A percentile compares a stretch with the other conserved stretches of the same genome.
Conservation (phyloP, 2,888 invertebrate species). For the Boloria selene region DNA sequence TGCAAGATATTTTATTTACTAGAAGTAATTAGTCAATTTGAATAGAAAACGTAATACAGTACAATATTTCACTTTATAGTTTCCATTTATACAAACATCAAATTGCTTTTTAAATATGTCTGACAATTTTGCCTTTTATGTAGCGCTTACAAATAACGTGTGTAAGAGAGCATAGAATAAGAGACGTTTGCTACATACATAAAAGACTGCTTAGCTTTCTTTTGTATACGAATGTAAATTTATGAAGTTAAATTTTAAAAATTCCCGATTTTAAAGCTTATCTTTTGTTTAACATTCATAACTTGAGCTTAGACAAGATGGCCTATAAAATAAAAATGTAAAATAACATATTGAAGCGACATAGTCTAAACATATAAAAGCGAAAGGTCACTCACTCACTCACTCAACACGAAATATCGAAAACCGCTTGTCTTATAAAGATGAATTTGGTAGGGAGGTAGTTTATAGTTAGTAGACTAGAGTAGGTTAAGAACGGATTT, state of each 20-base stretch:
- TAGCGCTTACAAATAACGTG: constrained; percentile 6
- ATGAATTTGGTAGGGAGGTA: too few species aligned
- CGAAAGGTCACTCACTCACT: too few species aligned
- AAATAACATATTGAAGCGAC: too few species aligned
- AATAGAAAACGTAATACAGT: neutral
- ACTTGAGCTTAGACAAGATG: too few species aligned
- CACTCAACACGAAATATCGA: too few species aligned
- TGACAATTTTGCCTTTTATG: neutral
- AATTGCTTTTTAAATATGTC: constrained; percentile 5
- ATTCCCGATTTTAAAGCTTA: too few species aligned
- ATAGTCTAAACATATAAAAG: too few species aligned
- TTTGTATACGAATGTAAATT: constrained; percentile 4
- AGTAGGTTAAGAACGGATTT: too few species aligned
- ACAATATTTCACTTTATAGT: neutral
- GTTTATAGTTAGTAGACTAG: too few species aligned
- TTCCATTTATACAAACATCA: constrained; percentile 2
- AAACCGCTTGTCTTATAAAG: too few species aligned
- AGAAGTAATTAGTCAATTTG: neutral
- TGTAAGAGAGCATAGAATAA: constrained; percentile 2
- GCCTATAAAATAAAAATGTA: too few species aligned
- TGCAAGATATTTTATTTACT: neutral
- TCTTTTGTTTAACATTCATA: too few species aligned
- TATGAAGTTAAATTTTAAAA: neutral
- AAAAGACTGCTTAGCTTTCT: constrained; percentile 10
- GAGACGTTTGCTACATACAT: constrained; percentile 11